Percentiles rank a stretch among this genome's conserved stretches.
phyloP scores from a whole-genome alignment of 2,888 invertebrate genomes.

The Melieria omissa region DNA sequence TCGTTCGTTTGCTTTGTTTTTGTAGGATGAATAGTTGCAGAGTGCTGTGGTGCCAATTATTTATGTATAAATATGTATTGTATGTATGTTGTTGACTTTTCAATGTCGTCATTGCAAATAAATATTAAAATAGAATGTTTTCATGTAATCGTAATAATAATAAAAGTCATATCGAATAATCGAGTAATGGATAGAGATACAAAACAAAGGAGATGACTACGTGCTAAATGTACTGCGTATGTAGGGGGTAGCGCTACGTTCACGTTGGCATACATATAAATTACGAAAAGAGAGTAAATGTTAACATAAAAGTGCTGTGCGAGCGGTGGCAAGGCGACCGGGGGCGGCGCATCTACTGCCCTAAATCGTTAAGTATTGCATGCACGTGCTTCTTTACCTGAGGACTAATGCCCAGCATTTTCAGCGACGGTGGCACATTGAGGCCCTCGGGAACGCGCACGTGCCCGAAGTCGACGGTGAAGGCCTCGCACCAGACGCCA shows the following conservation, averaged over 20 bases:
- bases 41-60: background rate
- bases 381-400: slow-evolving; percentile 77
- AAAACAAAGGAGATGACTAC: too few relatives aligned
- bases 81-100: too few relatives aligned
- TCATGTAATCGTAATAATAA: too few relatives aligned
- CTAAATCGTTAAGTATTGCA: slow-evolving; percentile 60
- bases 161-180: too few relatives aligned
- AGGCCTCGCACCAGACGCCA: slow-evolving; percentile 93
- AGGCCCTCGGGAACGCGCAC: slow-evolving; percentile 78
- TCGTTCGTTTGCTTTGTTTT: too few relatives aligned
- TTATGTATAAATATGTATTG: too few relatives aligned
- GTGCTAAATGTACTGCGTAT: too few relatives aligned
- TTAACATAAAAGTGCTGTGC: slow-evolving; percentile 16
- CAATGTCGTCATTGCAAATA: too few relatives aligned
- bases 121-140: too few relatives aligned
- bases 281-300: slow-evolving; percentile 12
- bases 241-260: slow-evolving; percentile 16
- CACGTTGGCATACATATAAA: slow-evolving; percentile 31
- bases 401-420: slow-evolving; percentile 92
- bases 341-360: slow-evolving; percentile 41
- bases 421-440: slow-evolving; percentile 90
- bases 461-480: slow-evolving; percentile 93
- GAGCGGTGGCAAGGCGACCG: background rate
- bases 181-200: too few relatives aligned
- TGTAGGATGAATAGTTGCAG: background rate